These are phyloP conservation scores for Rhynchotus rufescens DNA, from an alignment of 2,797 vertebrate genomes.

Conservation along the genomic window DNA sequence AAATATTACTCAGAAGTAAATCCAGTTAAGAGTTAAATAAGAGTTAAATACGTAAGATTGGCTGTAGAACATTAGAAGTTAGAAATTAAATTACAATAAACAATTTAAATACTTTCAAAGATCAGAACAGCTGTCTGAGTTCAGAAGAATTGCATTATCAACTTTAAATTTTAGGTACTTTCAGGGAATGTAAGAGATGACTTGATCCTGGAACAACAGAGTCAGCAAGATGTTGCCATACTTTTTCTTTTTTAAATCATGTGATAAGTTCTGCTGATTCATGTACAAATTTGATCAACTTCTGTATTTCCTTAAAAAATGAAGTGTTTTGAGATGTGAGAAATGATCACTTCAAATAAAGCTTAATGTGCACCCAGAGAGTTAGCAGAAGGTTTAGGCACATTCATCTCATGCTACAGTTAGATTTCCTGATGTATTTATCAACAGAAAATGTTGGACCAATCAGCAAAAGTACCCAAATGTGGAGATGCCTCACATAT, in stretches of 20 bases:
- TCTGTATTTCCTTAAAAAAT: not conserved
- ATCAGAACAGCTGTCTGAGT: not conserved
- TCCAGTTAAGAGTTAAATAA: not conserved
- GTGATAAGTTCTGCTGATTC: not conserved
- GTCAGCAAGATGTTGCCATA: accelerated
- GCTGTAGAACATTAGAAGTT: not conserved
- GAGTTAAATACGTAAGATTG: not conserved
- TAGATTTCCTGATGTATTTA: not conserved
- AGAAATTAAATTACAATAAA: not conserved
- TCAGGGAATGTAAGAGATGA: not conserved
- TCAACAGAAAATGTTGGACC: not conserved
- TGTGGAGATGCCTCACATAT: not conserved
- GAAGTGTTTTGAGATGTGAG: not conserved
- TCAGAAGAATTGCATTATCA: not conserved
- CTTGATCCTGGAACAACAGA: not conserved
- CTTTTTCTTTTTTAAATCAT: not conserved
- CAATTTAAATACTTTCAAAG: not conserved
- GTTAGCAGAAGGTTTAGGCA: not conserved
- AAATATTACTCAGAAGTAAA: not conserved
- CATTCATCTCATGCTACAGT: not conserved
- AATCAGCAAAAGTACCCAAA: not conserved
- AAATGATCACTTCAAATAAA: not conserved
- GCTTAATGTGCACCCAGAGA: not conserved
- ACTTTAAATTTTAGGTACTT: not conserved
- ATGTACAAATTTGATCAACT: not conserved